phyloP scores from a whole-genome alignment of 2,888 invertebrate genomes.

The Volucella inflata region DNA sequence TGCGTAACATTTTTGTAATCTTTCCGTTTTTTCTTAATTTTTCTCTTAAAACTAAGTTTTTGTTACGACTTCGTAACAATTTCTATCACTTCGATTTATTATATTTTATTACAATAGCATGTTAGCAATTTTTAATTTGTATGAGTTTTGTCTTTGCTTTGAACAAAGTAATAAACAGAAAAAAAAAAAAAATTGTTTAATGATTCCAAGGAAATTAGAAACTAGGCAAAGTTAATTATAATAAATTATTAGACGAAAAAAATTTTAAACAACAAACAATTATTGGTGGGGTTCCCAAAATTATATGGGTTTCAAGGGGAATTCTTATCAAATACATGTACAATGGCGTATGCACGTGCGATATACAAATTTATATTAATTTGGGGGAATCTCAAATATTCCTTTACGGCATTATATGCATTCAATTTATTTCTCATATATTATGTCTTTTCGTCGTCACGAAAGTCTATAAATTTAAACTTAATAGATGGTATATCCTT shows the following conservation, averaged over 20 bases:
- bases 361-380: too few species aligned
- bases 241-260: conserved; percentile 56
- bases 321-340: neutral
- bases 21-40: neutral
- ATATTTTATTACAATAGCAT: conserved; percentile 16
- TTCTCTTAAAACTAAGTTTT: conserved; percentile 56
- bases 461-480: conserved; percentile 4
- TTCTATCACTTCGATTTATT: conserved; percentile 10
- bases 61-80: conserved; percentile 47
- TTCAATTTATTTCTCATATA: neutral
- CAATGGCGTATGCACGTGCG: too few species aligned
- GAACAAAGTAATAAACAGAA: conserved; percentile 19
- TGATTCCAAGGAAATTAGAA: neutral
- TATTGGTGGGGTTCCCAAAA: conserved; percentile 66
- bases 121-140: conserved; percentile 24
- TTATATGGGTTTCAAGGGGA: neutral
- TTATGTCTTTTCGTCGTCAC: neutral
- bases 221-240: conserved; percentile 47
- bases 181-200: conserved; percentile 16
- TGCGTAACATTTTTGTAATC: conserved; percentile 35
- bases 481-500: neutral
- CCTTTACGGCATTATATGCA: too few species aligned
- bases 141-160: conserved; percentile 12
- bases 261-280: conserved; percentile 35
- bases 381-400: too few species aligned